A percentile compares a stretch with the other conserved stretches of the same genome.
Conservation (phyloP, 2,888 invertebrate genomes). For the Papilio protenor region DNA sequence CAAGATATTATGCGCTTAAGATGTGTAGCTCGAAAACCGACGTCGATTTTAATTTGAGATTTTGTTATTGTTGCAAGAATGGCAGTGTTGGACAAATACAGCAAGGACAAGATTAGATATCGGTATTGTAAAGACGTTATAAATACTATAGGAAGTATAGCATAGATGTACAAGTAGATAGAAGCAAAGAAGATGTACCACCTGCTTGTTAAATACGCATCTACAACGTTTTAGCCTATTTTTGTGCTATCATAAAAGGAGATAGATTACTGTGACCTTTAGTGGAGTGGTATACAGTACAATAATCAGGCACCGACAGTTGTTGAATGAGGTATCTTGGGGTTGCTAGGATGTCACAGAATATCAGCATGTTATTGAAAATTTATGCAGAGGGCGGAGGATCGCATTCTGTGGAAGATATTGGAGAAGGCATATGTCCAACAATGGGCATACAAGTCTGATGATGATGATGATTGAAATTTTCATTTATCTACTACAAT, state of each 20-base stretch:
- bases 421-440: too few relatives aligned
- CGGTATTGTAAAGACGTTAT: background rate
- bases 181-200: too few relatives aligned
- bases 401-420: too few relatives aligned
- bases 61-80: conserved; percentile 65
- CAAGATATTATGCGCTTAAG: background rate
- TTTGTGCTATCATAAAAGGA: too few relatives aligned
- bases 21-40: conserved; percentile 49
- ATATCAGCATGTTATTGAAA: background rate
- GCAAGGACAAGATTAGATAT: background rate
- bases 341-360: background rate
- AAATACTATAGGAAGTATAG: too few relatives aligned
- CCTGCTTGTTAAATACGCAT: too few relatives aligned
- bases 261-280: too few relatives aligned
- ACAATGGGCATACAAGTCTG: too few relatives aligned
- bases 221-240: too few relatives aligned
- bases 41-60: background rate
- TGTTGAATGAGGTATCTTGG: background rate
- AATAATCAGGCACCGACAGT: background rate
- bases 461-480: too few relatives aligned
- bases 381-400: too few relatives aligned
- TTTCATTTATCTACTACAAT: background rate
- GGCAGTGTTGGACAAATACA: background rate
- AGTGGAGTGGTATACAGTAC: background rate
- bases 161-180: too few relatives aligned